Evolutionary conservation across 2,888 invertebrate species (phyloP), one percentile per base, ranked within the genome.

Genomic region (Lydus trimaculatus): DNA sequence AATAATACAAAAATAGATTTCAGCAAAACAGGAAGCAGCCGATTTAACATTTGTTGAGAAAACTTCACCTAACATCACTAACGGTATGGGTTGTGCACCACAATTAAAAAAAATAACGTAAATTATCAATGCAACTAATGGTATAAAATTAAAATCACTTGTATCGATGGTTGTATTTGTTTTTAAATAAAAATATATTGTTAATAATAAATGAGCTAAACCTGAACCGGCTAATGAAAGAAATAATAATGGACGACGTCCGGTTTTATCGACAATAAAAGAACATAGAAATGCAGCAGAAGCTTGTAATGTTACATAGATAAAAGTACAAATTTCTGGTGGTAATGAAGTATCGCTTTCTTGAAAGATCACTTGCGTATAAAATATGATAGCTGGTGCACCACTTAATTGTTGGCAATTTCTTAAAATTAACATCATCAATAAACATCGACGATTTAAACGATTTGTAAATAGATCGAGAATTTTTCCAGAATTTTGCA

Each of bases 351-450:
- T 83, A 7, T 82, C 84, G 0, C 84, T 80, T 39, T 86, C 85
- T n/a, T 84, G 73, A 33, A 87, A 83, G 20, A 87, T 84, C 0
- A 85, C 84, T 72, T 90, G 89, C 0, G 89, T 87, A 77, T 90
- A 90, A 7, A 90, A 89, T 0, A 89, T 87, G 2, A 91, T 87
- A 0, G 90, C 90, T 31, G 89, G 89, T 62, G 89, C 89, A 1
- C 91, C 91, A 76, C 89, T 89, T 58, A 91, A 79, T 69, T 83
- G 83, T 72, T 89, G 89, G 2, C 28, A 13, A 43, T 60, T 69
- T n/a, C 66, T 31, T 1, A 66, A 28, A 31, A 65, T 61, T 11
- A 28, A 17, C 56, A 52, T 36, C 17, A 65, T 17, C 0, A 61
- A 20, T 17, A 52, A 31, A n/a, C 61, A 28, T 11, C 8, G 43